These are phyloP conservation scores for Diglossa cyanea DNA, from an alignment of 2,797 vertebrate species.

Conservation along the genomic window DNA sequence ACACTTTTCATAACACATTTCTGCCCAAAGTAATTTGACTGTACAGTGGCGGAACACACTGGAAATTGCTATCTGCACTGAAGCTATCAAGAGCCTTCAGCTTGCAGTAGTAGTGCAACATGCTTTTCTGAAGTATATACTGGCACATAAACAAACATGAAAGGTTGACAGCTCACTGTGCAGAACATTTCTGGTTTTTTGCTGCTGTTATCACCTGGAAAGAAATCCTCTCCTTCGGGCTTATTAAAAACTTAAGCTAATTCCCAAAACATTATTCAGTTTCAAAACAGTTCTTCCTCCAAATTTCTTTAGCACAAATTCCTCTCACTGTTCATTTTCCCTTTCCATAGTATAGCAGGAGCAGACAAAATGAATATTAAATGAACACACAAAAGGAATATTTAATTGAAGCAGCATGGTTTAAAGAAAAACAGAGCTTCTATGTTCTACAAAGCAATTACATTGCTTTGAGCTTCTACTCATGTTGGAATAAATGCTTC, in stretches of 20 bases:
- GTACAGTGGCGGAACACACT: accelerated
- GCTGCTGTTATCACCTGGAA: not conserved
- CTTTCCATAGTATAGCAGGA: not conserved
- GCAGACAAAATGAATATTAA: constrained; percentile 36
- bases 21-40: not conserved
- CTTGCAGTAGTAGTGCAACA: not conserved
- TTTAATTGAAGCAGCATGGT: constrained; percentile 29
- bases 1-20: not conserved
- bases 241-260: not conserved
- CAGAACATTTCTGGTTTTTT: not conserved
- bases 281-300: not conserved
- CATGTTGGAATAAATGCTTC: constrained; percentile 11
- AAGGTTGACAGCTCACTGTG: not conserved
- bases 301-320: not conserved
- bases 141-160: not conserved
- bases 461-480: constrained; percentile 3
- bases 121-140: not conserved
- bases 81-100: not conserved
- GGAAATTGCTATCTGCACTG: not conserved
- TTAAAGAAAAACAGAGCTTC: constrained; percentile 28
- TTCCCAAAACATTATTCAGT: not conserved
- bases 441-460: constrained; percentile 43
- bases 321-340: not conserved
- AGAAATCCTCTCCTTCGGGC: not conserved
- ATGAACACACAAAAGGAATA: constrained; percentile 20